Conservation (phyloP, 2,888 invertebrate species). For the Protonemura montana region DNA sequence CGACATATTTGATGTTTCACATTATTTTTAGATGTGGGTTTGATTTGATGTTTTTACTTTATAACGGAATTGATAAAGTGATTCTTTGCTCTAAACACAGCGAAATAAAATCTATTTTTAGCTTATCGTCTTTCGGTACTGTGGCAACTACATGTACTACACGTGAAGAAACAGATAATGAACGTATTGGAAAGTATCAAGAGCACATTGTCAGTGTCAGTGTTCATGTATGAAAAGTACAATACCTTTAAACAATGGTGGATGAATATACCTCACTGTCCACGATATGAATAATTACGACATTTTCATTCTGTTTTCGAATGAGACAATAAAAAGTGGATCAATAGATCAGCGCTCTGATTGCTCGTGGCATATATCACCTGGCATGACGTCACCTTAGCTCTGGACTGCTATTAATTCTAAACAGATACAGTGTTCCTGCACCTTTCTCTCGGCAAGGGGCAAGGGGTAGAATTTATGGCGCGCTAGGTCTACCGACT, state of each 20-base stretch:
- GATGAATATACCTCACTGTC: slow-evolving; percentile 1
- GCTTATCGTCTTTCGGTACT: background rate
- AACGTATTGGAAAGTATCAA: background rate
- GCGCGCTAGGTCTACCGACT: background rate
- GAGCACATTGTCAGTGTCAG: no score
- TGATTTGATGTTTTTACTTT: background rate
- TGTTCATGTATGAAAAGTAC: background rate
- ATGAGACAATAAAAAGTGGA: slow-evolving; percentile 32
- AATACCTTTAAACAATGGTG: background rate
- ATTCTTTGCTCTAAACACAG: background rate
- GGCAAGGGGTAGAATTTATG: background rate
- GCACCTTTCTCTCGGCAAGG: background rate
- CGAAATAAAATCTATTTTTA: background rate
- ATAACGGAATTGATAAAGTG: background rate
- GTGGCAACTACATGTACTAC: background rate
- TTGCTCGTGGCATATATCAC: background rate
- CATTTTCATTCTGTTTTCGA: slow-evolving; percentile 19
- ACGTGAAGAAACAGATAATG: background rate
- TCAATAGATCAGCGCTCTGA: slow-evolving; percentile 30
- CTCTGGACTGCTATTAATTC: background rate
- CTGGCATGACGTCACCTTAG: slow-evolving; percentile 23
- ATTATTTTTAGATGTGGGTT: background rate
- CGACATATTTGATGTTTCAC: background rate
- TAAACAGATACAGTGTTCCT: background rate
- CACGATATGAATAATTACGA: slow-evolving; percentile 23